Percentiles rank a stretch among this genome's conserved stretches.
Evolutionary conservation across 1,140 invertebrate genomes (phyloP).

Genomic region (Drosophila lini): DNA sequence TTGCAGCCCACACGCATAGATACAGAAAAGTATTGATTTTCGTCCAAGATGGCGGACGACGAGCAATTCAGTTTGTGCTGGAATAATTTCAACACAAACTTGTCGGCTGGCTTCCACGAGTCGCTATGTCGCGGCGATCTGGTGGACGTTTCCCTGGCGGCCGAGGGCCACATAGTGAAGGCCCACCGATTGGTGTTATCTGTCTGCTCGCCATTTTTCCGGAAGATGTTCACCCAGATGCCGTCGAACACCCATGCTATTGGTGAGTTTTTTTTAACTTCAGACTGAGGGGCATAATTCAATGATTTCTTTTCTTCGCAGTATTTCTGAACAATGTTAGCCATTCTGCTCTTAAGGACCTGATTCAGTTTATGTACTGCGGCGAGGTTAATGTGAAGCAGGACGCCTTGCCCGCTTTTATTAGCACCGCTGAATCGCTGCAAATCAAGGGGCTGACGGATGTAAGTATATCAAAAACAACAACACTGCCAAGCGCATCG

Average conservation of each 20-base stretch:
- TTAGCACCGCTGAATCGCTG: constrained; percentile 93
- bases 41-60: constrained; percentile 88
- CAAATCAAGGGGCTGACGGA: constrained; percentile 92
- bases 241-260: constrained; percentile 87
- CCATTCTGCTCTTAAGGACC: constrained; percentile 90
- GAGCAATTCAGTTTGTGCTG: constrained; percentile 91
- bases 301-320: constrained; percentile 76
- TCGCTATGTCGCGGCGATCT: constrained; percentile 90
- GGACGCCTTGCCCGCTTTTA: constrained; percentile 92
- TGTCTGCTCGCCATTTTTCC: constrained; percentile 94
- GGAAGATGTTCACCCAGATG: constrained; percentile 90
- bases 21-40: constrained; percentile 82
- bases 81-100: constrained; percentile 91
- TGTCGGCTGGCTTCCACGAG: constrained; percentile 90
- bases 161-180: constrained; percentile 91
- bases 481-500: constrained; percentile 37
- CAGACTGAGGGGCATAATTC: background rate
- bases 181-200: constrained; percentile 93
- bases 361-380: constrained; percentile 94
- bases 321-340: constrained; percentile 94
- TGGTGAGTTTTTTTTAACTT: constrained; percentile 81
- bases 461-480: constrained; percentile 68
- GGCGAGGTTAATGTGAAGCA: constrained; percentile 94
- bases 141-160: constrained; percentile 92
- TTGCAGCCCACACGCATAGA: constrained; percentile 55